phyloP scores from a whole-genome alignment of 2,888 invertebrate genomes.

The Pelosia muscerda region DNA sequence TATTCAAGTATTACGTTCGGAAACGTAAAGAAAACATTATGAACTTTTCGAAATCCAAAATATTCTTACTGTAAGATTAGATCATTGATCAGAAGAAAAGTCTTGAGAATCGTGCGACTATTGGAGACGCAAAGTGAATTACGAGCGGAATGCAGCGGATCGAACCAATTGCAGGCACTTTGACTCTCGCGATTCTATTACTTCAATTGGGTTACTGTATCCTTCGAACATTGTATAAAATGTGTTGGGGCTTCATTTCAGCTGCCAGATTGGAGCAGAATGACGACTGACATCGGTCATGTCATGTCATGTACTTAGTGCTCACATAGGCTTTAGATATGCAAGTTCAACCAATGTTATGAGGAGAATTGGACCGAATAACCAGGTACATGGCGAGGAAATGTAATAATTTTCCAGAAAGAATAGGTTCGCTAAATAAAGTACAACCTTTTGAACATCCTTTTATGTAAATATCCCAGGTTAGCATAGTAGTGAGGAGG shows the following conservation, averaged over 20 bases:
- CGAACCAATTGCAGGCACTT: constrained; percentile 19
- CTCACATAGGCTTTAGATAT: not conserved
- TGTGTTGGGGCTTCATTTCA: not conserved
- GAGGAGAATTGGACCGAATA: too few species aligned
- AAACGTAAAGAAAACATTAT: not conserved
- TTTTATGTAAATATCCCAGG: constrained; percentile 37
- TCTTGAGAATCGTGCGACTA: constrained; percentile 2
- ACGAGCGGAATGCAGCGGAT: constrained; percentile 19
- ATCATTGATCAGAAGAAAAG: constrained; percentile 6
- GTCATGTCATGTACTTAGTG: not conserved
- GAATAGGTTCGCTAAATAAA: not conserved
- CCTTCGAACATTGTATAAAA: not conserved
- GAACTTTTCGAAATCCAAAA: not conserved
- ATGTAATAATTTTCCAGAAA: not conserved
- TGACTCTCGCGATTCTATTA: constrained; percentile 24
- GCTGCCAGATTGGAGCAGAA: not conserved
- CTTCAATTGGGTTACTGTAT: constrained; percentile 21
- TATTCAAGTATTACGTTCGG: too few species aligned
- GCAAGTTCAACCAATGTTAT: not conserved
- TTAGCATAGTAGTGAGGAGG: constrained; percentile 36
- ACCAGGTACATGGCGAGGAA: not conserved
- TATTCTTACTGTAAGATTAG: not conserved
- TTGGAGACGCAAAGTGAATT: constrained; percentile 30
- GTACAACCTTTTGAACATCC: constrained; percentile 13
- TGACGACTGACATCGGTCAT: not conserved